phyloP scores from a whole-genome alignment of 2,888 invertebrate species.

The Philhelius pedissequus region DNA sequence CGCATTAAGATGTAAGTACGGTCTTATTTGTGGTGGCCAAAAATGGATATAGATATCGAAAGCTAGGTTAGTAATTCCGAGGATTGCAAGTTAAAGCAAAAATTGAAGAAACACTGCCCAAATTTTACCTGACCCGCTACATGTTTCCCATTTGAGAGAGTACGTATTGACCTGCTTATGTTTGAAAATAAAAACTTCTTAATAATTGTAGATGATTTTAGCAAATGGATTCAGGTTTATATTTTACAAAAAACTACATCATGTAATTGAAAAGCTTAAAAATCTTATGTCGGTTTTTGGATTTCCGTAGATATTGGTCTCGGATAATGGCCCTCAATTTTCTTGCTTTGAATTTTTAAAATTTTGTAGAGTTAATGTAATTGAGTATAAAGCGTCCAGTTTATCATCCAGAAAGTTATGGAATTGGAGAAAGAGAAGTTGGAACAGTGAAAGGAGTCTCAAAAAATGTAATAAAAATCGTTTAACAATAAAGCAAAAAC shows the following conservation, averaged over 20 bases:
- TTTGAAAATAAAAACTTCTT: constrained; percentile 22
- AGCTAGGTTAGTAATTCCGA: not conserved
- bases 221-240: constrained; percentile 40
- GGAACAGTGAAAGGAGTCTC: not conserved
- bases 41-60: too few species aligned
- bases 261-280: constrained; percentile 34
- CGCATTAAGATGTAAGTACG: constrained; percentile 13
- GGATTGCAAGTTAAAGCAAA: constrained; percentile 7
- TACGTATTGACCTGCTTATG: constrained; percentile 36
- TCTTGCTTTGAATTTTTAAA: too few species aligned
- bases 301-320: too few species aligned
- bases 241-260: constrained; percentile 22
- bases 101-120: not conserved
- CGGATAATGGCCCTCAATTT: too few species aligned
- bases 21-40: not conserved
- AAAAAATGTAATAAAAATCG: not conserved
- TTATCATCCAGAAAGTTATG: too few species aligned
- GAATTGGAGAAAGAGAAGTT: constrained; percentile 3
- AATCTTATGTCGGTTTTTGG: constrained; percentile 30
- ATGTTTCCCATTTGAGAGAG: constrained; percentile 18
- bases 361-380: too few species aligned
- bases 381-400: too few species aligned
- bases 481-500: not conserved
- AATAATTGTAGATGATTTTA: constrained; percentile 40
- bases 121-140: constrained; percentile 11